Evolutionary conservation across 1,140 invertebrate genomes (phyloP).

Genomic region (Conopomorpha cramerella): DNA sequence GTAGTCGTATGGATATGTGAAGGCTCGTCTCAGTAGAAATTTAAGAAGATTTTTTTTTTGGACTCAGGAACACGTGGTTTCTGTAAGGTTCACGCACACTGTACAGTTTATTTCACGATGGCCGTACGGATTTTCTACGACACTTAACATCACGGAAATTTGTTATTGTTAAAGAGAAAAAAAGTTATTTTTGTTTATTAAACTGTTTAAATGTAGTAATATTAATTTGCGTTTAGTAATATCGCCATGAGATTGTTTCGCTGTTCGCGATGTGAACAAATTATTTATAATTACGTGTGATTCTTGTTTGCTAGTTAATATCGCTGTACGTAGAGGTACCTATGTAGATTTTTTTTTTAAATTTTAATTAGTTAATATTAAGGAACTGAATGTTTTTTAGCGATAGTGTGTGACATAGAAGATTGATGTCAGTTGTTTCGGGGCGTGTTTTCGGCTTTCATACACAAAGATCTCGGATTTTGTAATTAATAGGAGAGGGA

Average conservation of each 20-base stretch:
- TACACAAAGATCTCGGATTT: too few species aligned
- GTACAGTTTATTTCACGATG: too few species aligned
- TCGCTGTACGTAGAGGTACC: constrained; percentile 19
- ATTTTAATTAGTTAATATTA: constrained; percentile 11
- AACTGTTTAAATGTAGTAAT: background rate
- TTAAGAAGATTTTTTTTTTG: background rate
- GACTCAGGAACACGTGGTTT: too few species aligned
- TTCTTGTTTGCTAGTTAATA: constrained; percentile 37
- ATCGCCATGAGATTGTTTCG: constrained; percentile 45
- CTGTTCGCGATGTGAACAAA: constrained; percentile 27
- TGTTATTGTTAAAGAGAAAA: background rate
- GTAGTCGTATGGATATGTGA: too few species aligned
- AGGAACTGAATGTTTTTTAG: constrained; percentile 12
- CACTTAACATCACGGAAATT: background rate
- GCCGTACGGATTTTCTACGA: too few species aligned
- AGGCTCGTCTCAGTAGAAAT: background rate
- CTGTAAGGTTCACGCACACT: too few species aligned
- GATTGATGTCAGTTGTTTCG: constrained; percentile 19
- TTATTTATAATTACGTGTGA: constrained; percentile 54
- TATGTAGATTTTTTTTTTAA: constrained; percentile 13
- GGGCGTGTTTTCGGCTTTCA: too few species aligned
- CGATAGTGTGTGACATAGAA: constrained; percentile 11
- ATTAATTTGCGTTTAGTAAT: too few species aligned
- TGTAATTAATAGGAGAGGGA: too few species aligned
- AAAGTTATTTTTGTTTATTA: background rate